These are phyloP conservation scores for sheep (Ovis aries) DNA, from an alignment of 2,113 vertebrate species.

Conservation along the genomic window ARS-UI_Ramb_v3.0 NC_056061.1:16814001-16814500, in stretches of 20 bases:
- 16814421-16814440: conserved; percentile 38
- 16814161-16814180: too few relatives aligned
- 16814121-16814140: background rate
- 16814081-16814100: background rate
- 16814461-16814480: conserved; percentile 1
- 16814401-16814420: conserved; percentile 50
- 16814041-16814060: background rate
- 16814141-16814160: background rate
- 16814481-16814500: background rate
- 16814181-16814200: background rate
- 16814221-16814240: conserved; percentile 6
- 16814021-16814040: conserved; percentile 1
- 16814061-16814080: background rate
- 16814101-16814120: background rate
- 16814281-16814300: conserved; percentile 3
- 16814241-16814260: conserved; percentile 17
- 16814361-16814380: conserved; percentile 2
- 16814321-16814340: conserved; percentile 54
- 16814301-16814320: conserved; percentile 54
- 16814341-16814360: background rate
- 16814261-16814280: conserved; percentile 38
- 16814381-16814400: conserved; percentile 18
- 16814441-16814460: conserved; percentile 19
- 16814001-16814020: background rate
- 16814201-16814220: background rate